Percentiles rank a stretch among this genome's conserved stretches.
These are phyloP conservation scores for Neopelma chrysocephalum DNA, from an alignment of 2,797 vertebrate species.

Conservation along the genomic window DNA sequence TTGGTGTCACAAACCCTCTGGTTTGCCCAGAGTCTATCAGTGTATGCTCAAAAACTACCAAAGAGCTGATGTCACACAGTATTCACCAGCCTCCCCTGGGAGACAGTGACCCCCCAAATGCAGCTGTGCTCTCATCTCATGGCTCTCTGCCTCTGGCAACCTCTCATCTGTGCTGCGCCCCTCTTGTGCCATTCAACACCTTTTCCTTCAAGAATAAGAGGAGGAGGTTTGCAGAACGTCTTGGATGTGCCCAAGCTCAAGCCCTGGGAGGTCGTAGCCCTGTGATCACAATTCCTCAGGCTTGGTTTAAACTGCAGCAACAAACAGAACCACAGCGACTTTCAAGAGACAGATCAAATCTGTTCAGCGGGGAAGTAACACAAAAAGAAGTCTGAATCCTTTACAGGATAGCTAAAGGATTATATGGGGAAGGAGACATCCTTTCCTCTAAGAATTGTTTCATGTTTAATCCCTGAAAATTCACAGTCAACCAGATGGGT, in stretches of 20 bases:
- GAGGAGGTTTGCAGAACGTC: background rate
- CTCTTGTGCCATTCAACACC: background rate
- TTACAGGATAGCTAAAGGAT: background rate
- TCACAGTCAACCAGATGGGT: background rate
- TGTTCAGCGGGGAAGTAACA: background rate
- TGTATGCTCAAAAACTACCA: background rate
- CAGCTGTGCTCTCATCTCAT: fast-evolving
- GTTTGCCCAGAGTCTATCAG: background rate
- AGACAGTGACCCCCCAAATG: fast-evolving
- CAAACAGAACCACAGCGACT: background rate
- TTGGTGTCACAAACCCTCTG: background rate
- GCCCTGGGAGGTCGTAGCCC: background rate
- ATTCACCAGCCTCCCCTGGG: background rate
- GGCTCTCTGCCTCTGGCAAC: background rate
- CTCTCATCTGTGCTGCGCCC: background rate
- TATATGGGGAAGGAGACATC: background rate
- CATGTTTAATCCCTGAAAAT: background rate
- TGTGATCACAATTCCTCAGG: background rate
- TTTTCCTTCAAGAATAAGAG: background rate
- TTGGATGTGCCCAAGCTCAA: fast-evolving
- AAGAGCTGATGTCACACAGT: background rate
- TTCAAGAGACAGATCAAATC: background rate
- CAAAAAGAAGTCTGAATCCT: background rate
- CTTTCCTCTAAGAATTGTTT: background rate
- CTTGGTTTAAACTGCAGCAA: background rate